phyloP scores from a whole-genome alignment of 2,113 vertebrate genomes.

The Fulica atra region DNA sequence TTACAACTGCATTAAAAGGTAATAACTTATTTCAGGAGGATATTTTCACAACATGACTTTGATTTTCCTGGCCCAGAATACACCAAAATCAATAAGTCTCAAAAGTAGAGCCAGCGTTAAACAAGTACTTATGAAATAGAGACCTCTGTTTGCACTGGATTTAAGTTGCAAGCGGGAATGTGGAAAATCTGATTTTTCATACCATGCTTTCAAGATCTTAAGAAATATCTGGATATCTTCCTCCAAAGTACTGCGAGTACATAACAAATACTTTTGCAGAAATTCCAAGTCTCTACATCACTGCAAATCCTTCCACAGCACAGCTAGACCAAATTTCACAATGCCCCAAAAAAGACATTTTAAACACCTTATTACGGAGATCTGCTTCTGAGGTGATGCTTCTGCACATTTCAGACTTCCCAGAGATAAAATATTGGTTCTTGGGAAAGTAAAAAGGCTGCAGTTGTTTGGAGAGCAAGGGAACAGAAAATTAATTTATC shows the following conservation, averaged over 20 bases:
- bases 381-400: background rate
- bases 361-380: background rate
- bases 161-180: slow-evolving; percentile 29
- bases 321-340: background rate
- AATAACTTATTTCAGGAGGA: slow-evolving; percentile 20
- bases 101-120: slow-evolving; percentile 12
- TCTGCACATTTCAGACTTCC: background rate
- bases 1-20: slow-evolving; percentile 14
- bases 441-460: background rate
- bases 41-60: slow-evolving; percentile 43
- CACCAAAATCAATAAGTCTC: slow-evolving; percentile 34
- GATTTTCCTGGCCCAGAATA: slow-evolving; percentile 55
- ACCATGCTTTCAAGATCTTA: slow-evolving; percentile 26
- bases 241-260: background rate
- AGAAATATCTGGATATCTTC: slow-evolving; percentile 45
- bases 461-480: background rate
- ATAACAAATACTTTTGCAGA: slow-evolving; percentile 19
- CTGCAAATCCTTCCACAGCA: background rate
- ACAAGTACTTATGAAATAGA: slow-evolving; percentile 44
- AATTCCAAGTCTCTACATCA: background rate
- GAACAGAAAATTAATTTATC: background rate
- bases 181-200: slow-evolving; percentile 66
- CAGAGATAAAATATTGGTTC: background rate
- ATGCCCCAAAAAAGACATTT: background rate
- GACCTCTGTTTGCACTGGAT: slow-evolving; percentile 50